A percentile compares a stretch with the other conserved stretches of the same genome.
phyloP scores from a whole-genome alignment of 2,888 invertebrate species.

The Melinaea marsaeus region DNA sequence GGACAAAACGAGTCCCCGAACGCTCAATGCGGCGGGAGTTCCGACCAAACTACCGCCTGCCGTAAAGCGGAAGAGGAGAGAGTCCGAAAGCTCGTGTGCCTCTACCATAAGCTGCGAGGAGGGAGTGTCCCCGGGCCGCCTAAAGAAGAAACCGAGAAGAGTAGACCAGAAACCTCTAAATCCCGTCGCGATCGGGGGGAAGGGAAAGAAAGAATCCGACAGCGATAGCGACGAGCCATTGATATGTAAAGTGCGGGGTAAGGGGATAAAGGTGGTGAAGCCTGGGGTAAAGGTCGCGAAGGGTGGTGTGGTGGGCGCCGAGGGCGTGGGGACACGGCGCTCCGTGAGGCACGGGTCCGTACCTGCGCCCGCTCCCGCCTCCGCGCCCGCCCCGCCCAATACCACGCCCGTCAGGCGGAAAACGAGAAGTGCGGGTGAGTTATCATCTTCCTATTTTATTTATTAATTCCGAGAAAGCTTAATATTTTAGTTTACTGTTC shows the following conservation, averaged over 20 bases:
- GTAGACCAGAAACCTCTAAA: conserved; percentile 62
- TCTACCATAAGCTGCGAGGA: conserved; percentile 81
- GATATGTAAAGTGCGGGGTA: conserved; percentile 82
- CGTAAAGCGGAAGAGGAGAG: conserved; percentile 85
- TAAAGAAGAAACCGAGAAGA: conserved; percentile 62
- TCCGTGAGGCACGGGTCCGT: conserved; percentile 73
- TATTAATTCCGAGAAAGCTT: neutral
- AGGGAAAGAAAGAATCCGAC: conserved; percentile 81
- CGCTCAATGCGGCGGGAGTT: conserved; percentile 32
- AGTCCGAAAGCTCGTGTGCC: conserved; percentile 85
- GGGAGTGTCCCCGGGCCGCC: conserved; percentile 58
- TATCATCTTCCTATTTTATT: neutral
- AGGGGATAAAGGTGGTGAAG: conserved; percentile 44
- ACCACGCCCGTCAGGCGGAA: conserved; percentile 73
- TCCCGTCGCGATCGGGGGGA: conserved; percentile 68
- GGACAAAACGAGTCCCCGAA: conserved; percentile 58
- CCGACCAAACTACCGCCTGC: conserved; percentile 46
- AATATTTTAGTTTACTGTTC: neutral
- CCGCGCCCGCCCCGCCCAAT: conserved; percentile 45
- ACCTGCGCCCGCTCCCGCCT: conserved; percentile 35
- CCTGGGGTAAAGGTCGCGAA: conserved; percentile 41
- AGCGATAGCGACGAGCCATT: conserved; percentile 90
- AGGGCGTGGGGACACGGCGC: conserved; percentile 76
- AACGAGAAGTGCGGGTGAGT: conserved; percentile 84
- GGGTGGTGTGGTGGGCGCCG: conserved; percentile 57